phyloP scores from a whole-genome alignment of 2,888 invertebrate species.

The Andrena praecox region DNA sequence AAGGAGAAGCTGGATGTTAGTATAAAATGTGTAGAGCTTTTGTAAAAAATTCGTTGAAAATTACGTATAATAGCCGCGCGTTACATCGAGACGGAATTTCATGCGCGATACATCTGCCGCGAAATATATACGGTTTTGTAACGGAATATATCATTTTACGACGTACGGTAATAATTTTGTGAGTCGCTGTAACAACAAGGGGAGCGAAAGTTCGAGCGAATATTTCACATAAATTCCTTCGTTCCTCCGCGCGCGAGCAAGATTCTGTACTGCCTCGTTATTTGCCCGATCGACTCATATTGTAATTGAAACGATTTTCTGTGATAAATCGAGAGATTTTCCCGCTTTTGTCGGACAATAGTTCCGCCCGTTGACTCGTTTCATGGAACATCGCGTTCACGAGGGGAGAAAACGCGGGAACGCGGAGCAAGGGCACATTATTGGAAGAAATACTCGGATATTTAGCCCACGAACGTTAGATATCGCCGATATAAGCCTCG shows the following conservation, averaged over 20 bases:
- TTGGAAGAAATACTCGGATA: background rate
- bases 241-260: background rate
- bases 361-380: constrained; percentile 15
- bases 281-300: background rate
- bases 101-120: background rate
- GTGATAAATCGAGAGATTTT: constrained; percentile 49
- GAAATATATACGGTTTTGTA: background rate
- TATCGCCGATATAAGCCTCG: background rate
- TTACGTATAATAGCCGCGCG: too few relatives aligned
- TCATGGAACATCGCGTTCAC: constrained; percentile 11
- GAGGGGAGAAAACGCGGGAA: constrained; percentile 74
- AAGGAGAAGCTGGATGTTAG: background rate
- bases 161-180: background rate
- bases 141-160: background rate
- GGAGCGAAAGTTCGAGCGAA: background rate
- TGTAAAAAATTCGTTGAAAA: too few relatives aligned
- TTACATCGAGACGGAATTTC: too few relatives aligned
- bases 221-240: background rate
- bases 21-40: background rate
- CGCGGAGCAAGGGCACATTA: constrained; percentile 59
- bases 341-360: background rate
- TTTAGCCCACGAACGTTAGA: background rate
- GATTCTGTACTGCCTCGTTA: background rate
- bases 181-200: background rate
- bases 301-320: constrained; percentile 18